phyloP scores from a whole-genome alignment of 2,888 invertebrate genomes.

The Brassicogethes aeneus region DNA sequence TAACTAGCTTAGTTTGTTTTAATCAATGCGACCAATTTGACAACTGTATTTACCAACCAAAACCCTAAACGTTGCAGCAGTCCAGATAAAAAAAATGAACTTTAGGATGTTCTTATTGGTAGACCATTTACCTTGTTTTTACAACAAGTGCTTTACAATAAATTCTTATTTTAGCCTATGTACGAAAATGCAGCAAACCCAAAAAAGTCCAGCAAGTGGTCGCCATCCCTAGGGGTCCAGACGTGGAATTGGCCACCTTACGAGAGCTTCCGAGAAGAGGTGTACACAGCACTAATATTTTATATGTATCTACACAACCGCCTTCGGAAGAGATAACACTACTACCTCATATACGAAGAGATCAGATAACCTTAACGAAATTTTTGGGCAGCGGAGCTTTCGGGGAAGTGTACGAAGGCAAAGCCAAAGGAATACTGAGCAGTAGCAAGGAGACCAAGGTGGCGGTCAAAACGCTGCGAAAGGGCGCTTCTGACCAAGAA shows the following conservation, averaged over 20 bases:
- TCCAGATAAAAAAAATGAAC: not conserved
- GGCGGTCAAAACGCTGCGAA: conserved; percentile 91
- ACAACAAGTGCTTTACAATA: too few relatives aligned
- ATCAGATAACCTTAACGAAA: conserved; percentile 77
- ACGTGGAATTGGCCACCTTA: conserved; percentile 78
- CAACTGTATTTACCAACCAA: too few relatives aligned
- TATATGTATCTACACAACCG: conserved; percentile 59
- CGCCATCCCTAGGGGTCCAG: conserved; percentile 43
- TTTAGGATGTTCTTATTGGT: not conserved
- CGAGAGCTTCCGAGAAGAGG: conserved; percentile 68
- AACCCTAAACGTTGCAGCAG: too few relatives aligned
- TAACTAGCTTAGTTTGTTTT: too few relatives aligned
- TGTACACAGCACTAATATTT: conserved; percentile 73
- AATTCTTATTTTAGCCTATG: too few relatives aligned
- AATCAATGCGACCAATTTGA: too few relatives aligned
- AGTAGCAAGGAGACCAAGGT: conserved; percentile 62
- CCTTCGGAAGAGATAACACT: conserved; percentile 52
- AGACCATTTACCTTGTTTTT: too few relatives aligned
- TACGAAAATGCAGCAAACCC: conserved; percentile 48
- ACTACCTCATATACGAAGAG: conserved; percentile 77
- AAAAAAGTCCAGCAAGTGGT: conserved; percentile 41
- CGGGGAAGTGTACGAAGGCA: conserved; percentile 93
- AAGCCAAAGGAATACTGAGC: conserved; percentile 57
- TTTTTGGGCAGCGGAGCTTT: conserved; percentile 95
- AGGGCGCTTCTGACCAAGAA: conserved; percentile 84